Base-by-base conservation (phyloP, 2,888 invertebrate genomes). In the Lithophane socia region DNA sequence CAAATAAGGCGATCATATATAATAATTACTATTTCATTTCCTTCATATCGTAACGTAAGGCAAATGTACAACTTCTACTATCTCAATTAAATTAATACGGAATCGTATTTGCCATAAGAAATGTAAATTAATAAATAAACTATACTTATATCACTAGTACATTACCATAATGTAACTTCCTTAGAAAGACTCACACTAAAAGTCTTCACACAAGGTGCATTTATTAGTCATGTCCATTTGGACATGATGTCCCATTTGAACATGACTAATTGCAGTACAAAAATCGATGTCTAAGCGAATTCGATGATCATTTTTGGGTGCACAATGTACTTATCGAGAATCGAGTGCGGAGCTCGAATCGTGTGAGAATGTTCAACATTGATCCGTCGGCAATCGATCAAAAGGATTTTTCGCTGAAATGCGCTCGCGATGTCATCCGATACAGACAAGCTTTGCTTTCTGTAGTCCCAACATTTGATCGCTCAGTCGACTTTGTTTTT, bases 281-380 rank as follows among this genome's bases (percentile, higher is more conserved):
- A 86, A 90, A 86, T 85, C 76, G 73, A 87, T 85, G 81, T 61
- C 76, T 79, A 79, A 86, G 86, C 82, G 58, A 78, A 72, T 73
- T 91, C 89, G 90, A 85, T 88, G 89, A 89, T 92, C 92, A 86
- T 93, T 95, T 96, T 95, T 92, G 93, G 93, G 92, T 81, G 89
- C 87, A 92, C 93, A 92, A 87, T 90, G 75, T 87, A 56, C 56
- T 12, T 56, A 87, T 87, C 75, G 87, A 83, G 87, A 83, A 87
- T 86, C 87, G 84, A 86, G 79, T 88, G 88, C 90, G 88, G 89
- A 86, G 88, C 89, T 87, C 87, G 86, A 91, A 90, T 93, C 96
- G 96, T 96, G 96, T 95, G 94, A 92, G 95, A 95, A 96, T 96
- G 95, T 92, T 90, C 92, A 96, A 96, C 96, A 95, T 87, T 90